Evolutionary conservation across 2,888 invertebrate species (phyloP), one percentile per base, ranked within the genome.

Genomic region (Mechanitis mazaeus): DNA sequence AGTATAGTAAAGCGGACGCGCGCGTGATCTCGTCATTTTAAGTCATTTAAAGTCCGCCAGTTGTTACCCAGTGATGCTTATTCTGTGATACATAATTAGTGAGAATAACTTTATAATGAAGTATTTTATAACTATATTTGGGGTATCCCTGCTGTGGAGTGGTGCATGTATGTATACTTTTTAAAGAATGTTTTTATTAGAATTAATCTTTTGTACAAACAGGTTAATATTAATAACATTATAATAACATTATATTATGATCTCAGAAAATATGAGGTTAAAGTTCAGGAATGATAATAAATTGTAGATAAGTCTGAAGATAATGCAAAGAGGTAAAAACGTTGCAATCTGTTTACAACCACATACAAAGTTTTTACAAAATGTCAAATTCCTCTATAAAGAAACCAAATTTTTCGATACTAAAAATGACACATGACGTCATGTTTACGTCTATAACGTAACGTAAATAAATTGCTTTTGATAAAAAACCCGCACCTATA

Each of bases 1-100:
- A 89, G 87, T 87, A 75, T 72, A 68, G 74, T 71, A 63, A 71
- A 75, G 76, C 71, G 71, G 71, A 72, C 77, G 76, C 71, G 56
- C 70, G 63, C 66, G 73, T 66, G 68, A 65, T 70, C 71, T 72
- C 68, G 68, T 68, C 70, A 67, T 66, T 63, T 63, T 62, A 63
- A 59, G 45, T 45, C 53, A 59, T 54, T 59, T 59, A 55, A 62
- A 45, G 45, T 62, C 58, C 53, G 47, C 11, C 60, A 57, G 31
- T 38, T 56, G 58, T 33, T 42, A 38, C 20, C 20, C 38, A 64
- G 64, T 63, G 62, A 67, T 69, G 64, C 58, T 42, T 55, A 55
- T 62, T 60, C 61, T 61, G 57, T 63, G 56, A 63, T 60, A 60
- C 42, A 54, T 42, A 55, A 33, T 56, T 58, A 33, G 35, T 54